A percentile compares a stretch with the other conserved stretches of the same genome.
phyloP scores from a whole-genome alignment of 2,888 invertebrate species.

The Pomacea canaliculata region DNA sequence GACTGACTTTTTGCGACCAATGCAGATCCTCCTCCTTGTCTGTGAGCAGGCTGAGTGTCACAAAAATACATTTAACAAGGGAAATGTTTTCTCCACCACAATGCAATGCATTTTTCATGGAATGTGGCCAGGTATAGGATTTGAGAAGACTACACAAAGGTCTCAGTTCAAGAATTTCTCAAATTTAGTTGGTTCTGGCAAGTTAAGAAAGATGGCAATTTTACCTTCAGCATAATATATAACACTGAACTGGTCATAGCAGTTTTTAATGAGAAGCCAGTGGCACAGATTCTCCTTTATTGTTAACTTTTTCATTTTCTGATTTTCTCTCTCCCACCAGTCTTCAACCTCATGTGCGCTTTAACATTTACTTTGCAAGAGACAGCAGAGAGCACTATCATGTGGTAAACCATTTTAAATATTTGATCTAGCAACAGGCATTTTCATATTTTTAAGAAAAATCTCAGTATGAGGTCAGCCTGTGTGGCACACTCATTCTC shows the following conservation, averaged over 20 bases:
- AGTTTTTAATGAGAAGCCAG: slow-evolving; percentile 93
- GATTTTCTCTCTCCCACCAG: too few species aligned
- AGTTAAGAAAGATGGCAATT: slow-evolving; percentile 90
- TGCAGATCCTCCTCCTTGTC: slow-evolving; percentile 72
- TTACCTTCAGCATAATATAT: slow-evolving; percentile 84
- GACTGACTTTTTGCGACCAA: slow-evolving; percentile 80
- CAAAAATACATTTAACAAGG: slow-evolving; percentile 61
- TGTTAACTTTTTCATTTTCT: too few species aligned
- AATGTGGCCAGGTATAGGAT: slow-evolving; percentile 97
- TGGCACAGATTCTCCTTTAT: slow-evolving; percentile 87
- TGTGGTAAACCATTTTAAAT: too few species aligned
- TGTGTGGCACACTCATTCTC: too few species aligned
- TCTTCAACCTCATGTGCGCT: too few species aligned
- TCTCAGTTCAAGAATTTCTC: slow-evolving; percentile 97
- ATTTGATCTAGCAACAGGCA: too few species aligned
- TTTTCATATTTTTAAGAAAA: too few species aligned
- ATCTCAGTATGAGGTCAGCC: too few species aligned
- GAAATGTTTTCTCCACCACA: slow-evolving; percentile 90
- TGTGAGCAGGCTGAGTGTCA: slow-evolving; percentile 90
- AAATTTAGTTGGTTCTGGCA: slow-evolving; percentile 83
- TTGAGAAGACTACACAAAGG: slow-evolving; percentile 97
- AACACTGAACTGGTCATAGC: slow-evolving; percentile 94
- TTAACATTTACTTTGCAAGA: too few species aligned
- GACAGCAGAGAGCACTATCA: too few species aligned
- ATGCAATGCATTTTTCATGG: slow-evolving; percentile 93